Conservation (phyloP, 2,888 invertebrate genomes). For the Biston betularia region DNA sequence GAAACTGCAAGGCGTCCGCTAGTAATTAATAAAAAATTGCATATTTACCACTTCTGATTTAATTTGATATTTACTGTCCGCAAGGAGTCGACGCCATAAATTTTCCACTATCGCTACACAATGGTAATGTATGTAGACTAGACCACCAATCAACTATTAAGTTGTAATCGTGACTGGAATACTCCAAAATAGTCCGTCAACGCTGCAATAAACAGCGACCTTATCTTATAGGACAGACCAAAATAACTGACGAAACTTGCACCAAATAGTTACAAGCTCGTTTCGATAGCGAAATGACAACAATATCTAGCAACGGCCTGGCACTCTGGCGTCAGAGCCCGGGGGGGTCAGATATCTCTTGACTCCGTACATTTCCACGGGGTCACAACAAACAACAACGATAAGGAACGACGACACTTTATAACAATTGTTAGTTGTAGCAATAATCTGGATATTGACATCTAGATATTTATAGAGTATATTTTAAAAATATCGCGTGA, state of each 20-base stretch:
- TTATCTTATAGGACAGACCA: constrained; percentile 25
- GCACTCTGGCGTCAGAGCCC: constrained; percentile 67
- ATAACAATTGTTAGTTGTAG: constrained; percentile 7
- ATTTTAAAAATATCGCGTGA: constrained; percentile 3
- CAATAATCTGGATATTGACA: constrained; percentile 31
- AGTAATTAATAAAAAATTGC: neutral
- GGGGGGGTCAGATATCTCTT: constrained; percentile 78
- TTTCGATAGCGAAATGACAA: constrained; percentile 51
- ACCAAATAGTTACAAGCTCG: constrained; percentile 43
- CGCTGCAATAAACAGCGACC: constrained; percentile 21
- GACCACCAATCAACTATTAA: constrained; percentile 1
- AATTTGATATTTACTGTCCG: too few species aligned
- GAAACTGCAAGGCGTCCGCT: too few species aligned
- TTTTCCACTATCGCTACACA: neutral
- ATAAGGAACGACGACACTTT: constrained; percentile 49
- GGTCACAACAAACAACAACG: constrained; percentile 64
- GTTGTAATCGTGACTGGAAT: neutral
- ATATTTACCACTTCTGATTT: too few species aligned
- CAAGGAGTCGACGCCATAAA: neutral
- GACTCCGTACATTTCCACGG: constrained; percentile 78
- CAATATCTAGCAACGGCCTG: constrained; percentile 55
- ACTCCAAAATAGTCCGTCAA: constrained; percentile 23
- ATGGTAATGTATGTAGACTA: neutral
- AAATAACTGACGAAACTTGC: constrained; percentile 53
- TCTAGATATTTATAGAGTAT: constrained; percentile 25